phyloP scores from a whole-genome alignment of 2,797 vertebrate species.

The Crax fasciolata region DNA sequence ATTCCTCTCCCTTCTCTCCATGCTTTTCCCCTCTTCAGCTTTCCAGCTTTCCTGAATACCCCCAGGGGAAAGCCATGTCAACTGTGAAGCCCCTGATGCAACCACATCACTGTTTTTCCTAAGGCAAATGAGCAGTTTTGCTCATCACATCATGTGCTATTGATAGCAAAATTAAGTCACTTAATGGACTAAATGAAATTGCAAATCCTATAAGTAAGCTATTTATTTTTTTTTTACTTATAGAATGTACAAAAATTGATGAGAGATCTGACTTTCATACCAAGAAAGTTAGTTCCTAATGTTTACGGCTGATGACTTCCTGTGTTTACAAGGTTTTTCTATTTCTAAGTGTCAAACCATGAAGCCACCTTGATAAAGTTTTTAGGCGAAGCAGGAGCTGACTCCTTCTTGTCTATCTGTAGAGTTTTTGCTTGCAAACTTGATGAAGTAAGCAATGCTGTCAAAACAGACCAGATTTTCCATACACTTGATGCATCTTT shows the following conservation, averaged over 20 bases:
- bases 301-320: background rate
- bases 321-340: constrained; percentile 1
- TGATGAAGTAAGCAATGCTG: background rate
- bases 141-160: constrained; percentile 87
- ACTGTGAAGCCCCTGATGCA: constrained; percentile 75
- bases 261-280: background rate
- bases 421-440: background rate
- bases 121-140: constrained; percentile 87
- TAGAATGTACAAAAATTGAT: background rate
- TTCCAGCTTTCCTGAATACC: constrained; percentile 81
- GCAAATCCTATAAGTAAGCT: constrained; percentile 50
- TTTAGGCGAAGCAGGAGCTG: background rate
- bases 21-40: constrained; percentile 76
- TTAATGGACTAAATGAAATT: constrained; percentile 77
- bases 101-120: constrained; percentile 78
- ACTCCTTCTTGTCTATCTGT: background rate
- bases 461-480: background rate
- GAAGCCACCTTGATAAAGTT: background rate
- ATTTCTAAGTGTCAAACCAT: background rate
- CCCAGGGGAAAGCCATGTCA: constrained; percentile 82
- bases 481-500: background rate
- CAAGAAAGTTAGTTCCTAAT: background rate
- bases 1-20: constrained; percentile 72
- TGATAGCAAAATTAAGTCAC: constrained; percentile 75
- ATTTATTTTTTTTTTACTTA: background rate